Base-by-base conservation (phyloP, 2,888 invertebrate genomes). In the Plebejus argus region DNA sequence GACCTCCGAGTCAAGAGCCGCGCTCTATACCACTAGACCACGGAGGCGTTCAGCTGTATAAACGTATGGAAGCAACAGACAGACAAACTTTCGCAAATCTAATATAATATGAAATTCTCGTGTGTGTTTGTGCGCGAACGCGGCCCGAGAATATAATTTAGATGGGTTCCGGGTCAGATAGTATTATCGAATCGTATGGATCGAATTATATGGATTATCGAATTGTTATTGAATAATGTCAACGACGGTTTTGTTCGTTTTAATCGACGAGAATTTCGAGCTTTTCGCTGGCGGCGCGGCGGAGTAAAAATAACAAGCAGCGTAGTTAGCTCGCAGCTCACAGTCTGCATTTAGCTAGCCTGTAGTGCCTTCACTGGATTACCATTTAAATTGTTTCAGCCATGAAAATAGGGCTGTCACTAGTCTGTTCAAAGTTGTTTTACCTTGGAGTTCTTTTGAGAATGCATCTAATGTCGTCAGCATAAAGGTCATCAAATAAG, bases 311-410 rank as follows among this genome's bases (percentile, higher is more conserved):
- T 71, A 71, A 74, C 74, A 49, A 53, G 74, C 33, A 28, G 23
- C 18, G 74, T 53, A 74, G 66, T 66, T 66, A 66, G 74, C 74
- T 49, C 12, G 72, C 23, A 72, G 72, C 53, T 28, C 45, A 70
- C 33, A 56, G 76, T 53, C 70, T 33, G 45, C 20, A 56, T 35
- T 70, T 33, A 76, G 77, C 49, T 28, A 58, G 58, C 66, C 66
- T 71, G 78, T 79, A 83, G 80, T 80, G 83, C 80, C 78, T 79
- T 78, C 79, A 66, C 80, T 81, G 81, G 83, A 88, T 88, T 88
- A 85, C 83, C 88, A 88, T 88, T 85, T 87, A 88, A 87, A 88
- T 87, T 87, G 85, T 83, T 81, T 80, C 78, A 77, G 77, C 70
- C 76, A 70, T 35, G 23, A 58, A 72, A 20, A 12, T 61, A 78